These are phyloP conservation scores for Pseudomyrmex gracilis DNA, from an alignment of 1,140 invertebrate genomes.

Conservation along the genomic window DNA sequence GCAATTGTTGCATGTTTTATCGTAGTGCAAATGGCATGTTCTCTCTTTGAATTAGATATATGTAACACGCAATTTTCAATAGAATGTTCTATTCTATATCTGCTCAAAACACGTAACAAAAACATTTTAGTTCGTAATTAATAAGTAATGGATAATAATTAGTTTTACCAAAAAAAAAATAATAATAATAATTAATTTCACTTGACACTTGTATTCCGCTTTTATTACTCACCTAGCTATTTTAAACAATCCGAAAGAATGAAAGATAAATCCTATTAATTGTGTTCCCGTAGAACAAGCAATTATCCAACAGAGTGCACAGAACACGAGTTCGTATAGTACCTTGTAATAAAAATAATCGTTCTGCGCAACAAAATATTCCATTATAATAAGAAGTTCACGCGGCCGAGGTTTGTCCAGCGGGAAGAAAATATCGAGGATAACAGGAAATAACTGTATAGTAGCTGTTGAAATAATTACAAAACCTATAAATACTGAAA, in stretches of 20 bases:
- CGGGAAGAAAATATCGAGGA: conserved; percentile 29
- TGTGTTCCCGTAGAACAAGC: not conserved
- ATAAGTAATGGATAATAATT: no score
- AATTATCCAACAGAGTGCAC: not conserved
- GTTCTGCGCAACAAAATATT: conserved; percentile 33
- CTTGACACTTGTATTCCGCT: not conserved
- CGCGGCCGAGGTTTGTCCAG: conserved; percentile 23
- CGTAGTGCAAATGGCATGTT: not conserved
- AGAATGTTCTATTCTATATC: not conserved
- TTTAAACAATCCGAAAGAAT: conserved; percentile 36
- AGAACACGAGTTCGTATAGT: not conserved
- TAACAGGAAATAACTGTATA: not conserved
- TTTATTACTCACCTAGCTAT: conserved; percentile 18
- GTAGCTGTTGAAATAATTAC: not conserved
- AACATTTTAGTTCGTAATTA: not conserved
- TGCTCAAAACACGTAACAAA: no score
- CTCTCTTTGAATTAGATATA: not conserved
- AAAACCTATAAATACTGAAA: not conserved
- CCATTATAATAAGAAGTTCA: not conserved
- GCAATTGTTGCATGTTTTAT: conserved; percentile 9
- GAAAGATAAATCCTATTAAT: not conserved
- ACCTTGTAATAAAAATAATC: not conserved
- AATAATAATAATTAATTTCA: no score
- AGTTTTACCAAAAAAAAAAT: no score
- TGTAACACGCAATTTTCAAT: not conserved